Conservation (phyloP, 2,797 vertebrate species). For the Liparis tanakae region DNA sequence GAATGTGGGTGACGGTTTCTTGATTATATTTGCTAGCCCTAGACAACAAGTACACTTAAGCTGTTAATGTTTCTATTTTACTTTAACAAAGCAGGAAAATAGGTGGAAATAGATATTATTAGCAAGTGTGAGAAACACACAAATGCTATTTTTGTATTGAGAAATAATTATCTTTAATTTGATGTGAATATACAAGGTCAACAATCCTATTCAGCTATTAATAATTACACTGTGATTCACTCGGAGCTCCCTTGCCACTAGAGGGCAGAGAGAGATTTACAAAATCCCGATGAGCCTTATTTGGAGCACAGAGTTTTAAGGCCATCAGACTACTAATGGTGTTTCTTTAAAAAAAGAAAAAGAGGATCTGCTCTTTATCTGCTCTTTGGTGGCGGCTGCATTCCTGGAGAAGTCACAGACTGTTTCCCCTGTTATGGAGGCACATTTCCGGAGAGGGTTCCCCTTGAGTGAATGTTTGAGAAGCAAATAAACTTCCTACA, state of each 20-base stretch:
- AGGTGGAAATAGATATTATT: neutral
- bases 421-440: neutral
- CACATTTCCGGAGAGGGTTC: conserved; percentile 6
- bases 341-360: neutral
- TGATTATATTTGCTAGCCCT: neutral
- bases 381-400: neutral
- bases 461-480: conserved; percentile 14
- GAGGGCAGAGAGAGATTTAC: conserved; percentile 51
- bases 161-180: neutral
- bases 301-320: neutral
- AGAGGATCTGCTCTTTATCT: neutral
- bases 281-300: neutral
- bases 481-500: conserved; percentile 22
- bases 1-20: neutral
- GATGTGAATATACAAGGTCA: neutral
- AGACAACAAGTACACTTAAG: neutral
- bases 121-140: neutral
- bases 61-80: neutral
- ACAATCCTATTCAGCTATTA: neutral
- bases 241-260: conserved; percentile 50
- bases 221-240: neutral
- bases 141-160: neutral
- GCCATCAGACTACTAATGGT: neutral
- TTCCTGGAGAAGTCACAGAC: neutral
- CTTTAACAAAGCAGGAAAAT: neutral